phyloP scores from a whole-genome alignment of 1,140 invertebrate genomes.

The Tribolium madens region DNA sequence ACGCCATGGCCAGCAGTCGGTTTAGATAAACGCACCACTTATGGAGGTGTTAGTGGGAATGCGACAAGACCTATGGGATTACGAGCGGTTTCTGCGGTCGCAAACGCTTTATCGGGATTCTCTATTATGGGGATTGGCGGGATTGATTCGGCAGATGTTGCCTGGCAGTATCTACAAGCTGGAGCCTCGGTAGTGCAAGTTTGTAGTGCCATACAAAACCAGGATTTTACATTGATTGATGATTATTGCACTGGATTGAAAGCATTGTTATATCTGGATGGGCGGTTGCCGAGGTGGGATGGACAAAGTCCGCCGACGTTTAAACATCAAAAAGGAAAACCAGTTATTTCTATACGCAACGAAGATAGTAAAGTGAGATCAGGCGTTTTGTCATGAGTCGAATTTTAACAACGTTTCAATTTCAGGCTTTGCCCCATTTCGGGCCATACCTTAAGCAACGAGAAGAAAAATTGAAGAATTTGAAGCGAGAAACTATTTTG shows the following conservation, averaged over 20 bases:
- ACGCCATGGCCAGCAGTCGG: constrained; percentile 94
- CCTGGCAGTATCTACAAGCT: constrained; percentile 92
- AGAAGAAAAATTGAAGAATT: constrained; percentile 75
- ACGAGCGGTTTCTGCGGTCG: constrained; percentile 89
- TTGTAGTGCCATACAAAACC: constrained; percentile 97
- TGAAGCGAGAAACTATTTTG: constrained; percentile 34
- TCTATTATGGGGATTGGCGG: constrained; percentile 91
- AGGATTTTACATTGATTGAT: constrained; percentile 95
- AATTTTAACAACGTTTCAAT: constrained; percentile 41
- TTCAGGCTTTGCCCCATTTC: constrained; percentile 87
- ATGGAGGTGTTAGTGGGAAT: constrained; percentile 97
- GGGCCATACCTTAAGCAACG: constrained; percentile 85
- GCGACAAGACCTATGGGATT: constrained; percentile 94
- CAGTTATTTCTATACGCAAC: constrained; percentile 75
- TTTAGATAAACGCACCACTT: constrained; percentile 85
- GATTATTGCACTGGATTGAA: constrained; percentile 94
- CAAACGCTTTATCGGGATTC: constrained; percentile 85
- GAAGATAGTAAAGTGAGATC: constrained; percentile 72
- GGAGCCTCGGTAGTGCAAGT: constrained; percentile 94
- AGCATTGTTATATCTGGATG: constrained; percentile 87
- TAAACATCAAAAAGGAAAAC: constrained; percentile 94
- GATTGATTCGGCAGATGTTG: constrained; percentile 95
- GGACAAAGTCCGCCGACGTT: constrained; percentile 93
- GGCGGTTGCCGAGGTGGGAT: constrained; percentile 80
- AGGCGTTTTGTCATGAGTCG: too few species aligned